Evolutionary conservation across 2,113 vertebrate genomes (phyloP).

Genomic region (Ageneiosus marmoratus): DNA sequence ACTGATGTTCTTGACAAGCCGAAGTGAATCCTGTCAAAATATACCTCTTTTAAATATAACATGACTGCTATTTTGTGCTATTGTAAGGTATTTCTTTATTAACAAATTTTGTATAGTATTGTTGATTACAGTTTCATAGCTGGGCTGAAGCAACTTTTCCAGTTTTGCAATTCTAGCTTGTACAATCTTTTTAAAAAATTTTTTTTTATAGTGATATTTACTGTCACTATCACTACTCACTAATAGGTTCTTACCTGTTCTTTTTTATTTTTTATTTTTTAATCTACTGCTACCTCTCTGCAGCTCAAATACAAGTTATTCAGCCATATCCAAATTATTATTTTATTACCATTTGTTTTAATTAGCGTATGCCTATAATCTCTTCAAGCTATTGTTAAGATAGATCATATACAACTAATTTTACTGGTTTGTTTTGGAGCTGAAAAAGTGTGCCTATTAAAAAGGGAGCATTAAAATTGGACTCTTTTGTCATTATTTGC

Average conservation of each 20-base stretch:
- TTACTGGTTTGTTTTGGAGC: background rate
- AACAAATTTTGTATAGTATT: background rate
- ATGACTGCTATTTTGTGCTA: slow-evolving; percentile 8
- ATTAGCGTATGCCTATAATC: background rate
- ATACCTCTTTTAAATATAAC: slow-evolving; percentile 7
- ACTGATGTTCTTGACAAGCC: slow-evolving; percentile 19
- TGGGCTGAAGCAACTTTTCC: background rate
- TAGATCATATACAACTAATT: background rate
- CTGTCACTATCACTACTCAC: background rate
- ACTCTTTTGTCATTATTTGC: slow-evolving; percentile 24
- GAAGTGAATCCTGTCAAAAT: slow-evolving; percentile 10
- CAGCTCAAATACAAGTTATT: background rate
- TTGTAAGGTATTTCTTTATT: background rate
- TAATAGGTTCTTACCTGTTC: background rate
- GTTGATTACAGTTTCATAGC: background rate
- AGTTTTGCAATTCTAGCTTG: background rate
- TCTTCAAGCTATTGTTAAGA: background rate
- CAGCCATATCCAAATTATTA: slow-evolving; percentile 5
- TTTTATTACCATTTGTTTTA: background rate
- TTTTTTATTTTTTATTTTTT: background rate
- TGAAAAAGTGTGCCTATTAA: slow-evolving; percentile 28
- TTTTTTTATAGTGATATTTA: background rate
- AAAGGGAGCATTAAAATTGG: background rate
- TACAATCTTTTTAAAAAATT: background rate
- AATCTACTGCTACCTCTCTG: slow-evolving; percentile 13